phyloP scores from a whole-genome alignment of 2,888 invertebrate genomes.

The Gortyna flavago region DNA sequence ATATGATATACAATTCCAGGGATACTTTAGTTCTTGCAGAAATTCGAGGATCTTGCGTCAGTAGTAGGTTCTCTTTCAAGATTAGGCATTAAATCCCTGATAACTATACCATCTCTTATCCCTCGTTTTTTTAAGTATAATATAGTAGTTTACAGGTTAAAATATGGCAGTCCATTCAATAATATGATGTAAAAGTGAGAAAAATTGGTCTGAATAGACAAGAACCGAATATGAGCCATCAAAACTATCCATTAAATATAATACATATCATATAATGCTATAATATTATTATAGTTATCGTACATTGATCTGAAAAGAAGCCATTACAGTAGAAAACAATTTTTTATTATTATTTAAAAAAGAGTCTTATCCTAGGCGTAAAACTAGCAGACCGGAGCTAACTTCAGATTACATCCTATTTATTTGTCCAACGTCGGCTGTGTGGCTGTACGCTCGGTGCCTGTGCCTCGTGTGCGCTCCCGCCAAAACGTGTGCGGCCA shows the following conservation, averaged over 20 bases:
- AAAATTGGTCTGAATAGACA: conserved; percentile 88
- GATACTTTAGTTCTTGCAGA: conserved; percentile 57
- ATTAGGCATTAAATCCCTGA: conserved; percentile 63
- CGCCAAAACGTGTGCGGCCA: conserved; percentile 65
- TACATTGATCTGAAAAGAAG: conserved; percentile 87
- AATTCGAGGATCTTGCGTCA: conserved; percentile 54
- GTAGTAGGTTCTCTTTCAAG: conserved; percentile 31
- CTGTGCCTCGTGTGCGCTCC: conserved; percentile 51
- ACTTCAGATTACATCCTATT: conserved; percentile 72
- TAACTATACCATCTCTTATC: conserved; percentile 56
- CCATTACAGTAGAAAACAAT: conserved; percentile 87
- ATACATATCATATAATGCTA: conserved; percentile 78
- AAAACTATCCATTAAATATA: conserved; percentile 80
- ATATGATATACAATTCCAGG: conserved; percentile 68
- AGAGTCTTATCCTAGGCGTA: conserved; percentile 84
- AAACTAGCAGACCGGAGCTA: conserved; percentile 85
- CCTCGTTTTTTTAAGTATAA: conserved; percentile 65
- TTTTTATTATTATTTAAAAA: conserved; percentile 77
- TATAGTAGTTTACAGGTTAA: conserved; percentile 80
- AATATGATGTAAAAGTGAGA: conserved; percentile 86
- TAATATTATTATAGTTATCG: conserved; percentile 75
- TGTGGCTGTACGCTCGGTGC: conserved; percentile 47
- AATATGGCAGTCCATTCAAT: conserved; percentile 88
- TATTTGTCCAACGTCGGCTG: conserved; percentile 74
- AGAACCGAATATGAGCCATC: conserved; percentile 78